Conservation (phyloP, 2,888 invertebrate species). For the Pocota personata region DNA sequence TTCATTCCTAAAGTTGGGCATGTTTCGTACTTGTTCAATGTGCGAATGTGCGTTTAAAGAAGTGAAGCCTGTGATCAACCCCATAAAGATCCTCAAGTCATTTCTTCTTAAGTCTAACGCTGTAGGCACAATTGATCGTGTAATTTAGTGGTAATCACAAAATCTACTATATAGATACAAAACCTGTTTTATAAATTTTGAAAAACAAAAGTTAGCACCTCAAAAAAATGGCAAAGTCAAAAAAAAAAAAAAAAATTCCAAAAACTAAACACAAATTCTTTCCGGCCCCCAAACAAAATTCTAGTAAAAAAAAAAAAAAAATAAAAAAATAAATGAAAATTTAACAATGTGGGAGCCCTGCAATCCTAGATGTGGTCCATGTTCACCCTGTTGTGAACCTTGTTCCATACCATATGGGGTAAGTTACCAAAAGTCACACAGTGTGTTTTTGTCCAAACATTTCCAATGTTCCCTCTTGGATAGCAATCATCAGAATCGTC, state of each 20-base stretch:
- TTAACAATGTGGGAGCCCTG: constrained; percentile 70
- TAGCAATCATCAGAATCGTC: not conserved
- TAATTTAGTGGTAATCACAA: no score
- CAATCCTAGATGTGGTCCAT: not conserved
- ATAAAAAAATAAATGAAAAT: not conserved
- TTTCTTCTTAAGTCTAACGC: no score
- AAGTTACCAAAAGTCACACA: constrained; percentile 56
- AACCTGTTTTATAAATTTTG: no score
- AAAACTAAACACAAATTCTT: not conserved
- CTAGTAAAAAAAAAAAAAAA: not conserved
- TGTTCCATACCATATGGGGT: constrained; percentile 80
- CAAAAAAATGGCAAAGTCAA: no score
- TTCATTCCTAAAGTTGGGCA: no score
- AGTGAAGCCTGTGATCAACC: no score
- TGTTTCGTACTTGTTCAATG: no score
- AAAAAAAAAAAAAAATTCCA: not conserved
- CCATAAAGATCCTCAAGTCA: no score
- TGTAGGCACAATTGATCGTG: no score
- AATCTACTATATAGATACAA: no score
- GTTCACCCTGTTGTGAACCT: constrained; percentile 76
- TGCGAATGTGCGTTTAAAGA: no score
- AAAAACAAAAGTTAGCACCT: no score
- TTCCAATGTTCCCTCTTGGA: not conserved
- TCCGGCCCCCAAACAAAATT: not conserved
- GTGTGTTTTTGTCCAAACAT: not conserved